phyloP scores from a whole-genome alignment of 2,888 invertebrate genomes.

The Hypomecis atomaria region DNA sequence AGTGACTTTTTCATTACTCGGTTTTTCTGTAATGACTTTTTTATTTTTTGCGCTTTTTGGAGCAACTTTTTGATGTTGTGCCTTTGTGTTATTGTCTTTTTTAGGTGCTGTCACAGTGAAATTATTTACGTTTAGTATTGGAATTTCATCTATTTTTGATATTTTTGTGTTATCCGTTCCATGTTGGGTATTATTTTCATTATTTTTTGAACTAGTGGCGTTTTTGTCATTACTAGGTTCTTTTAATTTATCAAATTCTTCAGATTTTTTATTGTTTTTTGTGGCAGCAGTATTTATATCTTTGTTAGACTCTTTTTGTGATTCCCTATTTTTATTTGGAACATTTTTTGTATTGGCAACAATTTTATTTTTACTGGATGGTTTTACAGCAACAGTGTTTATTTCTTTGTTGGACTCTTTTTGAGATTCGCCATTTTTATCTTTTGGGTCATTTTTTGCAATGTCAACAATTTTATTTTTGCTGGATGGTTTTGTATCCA shows the following conservation, averaged over 20 bases:
- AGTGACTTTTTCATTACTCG: constrained; percentile 1
- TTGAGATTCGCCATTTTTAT: constrained; percentile 31
- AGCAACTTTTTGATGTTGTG: constrained; percentile 6
- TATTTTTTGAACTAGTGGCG: constrained; percentile 4
- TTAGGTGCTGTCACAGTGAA: not conserved
- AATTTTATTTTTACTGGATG: not conserved
- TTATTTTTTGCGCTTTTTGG: not conserved
- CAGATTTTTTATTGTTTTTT: constrained; percentile 4
- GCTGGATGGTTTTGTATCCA: too few species aligned
- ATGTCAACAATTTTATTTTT: not conserved
- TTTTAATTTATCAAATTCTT: not conserved
- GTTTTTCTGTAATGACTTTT: too few species aligned
- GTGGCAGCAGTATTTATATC: not conserved
- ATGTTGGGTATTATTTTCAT: constrained; percentile 4
- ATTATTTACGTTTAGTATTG: constrained; percentile 1
- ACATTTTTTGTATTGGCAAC: constrained; percentile 8
- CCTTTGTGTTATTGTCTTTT: constrained; percentile 8
- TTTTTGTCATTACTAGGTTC: not conserved
- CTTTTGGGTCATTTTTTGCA: constrained; percentile 15
- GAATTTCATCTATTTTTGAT: constrained; percentile 3
- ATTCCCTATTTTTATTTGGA: constrained; percentile 26
- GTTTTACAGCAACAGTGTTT: too few species aligned
- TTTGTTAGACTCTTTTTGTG: constrained; percentile 7
- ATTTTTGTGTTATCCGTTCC: not conserved
- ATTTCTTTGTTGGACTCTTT: too few species aligned